Conservation (phyloP, 1,140 invertebrate species). For the Penaeus vannamei region DNA sequence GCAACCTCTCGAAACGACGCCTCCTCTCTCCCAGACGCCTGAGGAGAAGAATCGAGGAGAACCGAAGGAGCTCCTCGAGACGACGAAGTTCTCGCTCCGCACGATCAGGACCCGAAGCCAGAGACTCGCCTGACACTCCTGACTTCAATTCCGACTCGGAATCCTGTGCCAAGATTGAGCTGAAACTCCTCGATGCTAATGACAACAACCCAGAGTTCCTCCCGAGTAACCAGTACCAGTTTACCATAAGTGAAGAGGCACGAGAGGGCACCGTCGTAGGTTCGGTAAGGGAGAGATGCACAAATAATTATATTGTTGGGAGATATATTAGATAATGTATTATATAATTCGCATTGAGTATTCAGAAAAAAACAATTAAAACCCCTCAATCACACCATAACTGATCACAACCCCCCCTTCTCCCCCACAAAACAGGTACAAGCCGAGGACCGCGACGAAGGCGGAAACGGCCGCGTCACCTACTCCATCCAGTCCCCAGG, state of each 20-base stretch:
- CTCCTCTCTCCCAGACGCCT: too few species aligned
- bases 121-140: too few species aligned
- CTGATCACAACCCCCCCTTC: too few species aligned
- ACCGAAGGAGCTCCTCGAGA: too few species aligned
- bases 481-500: slow-evolving; percentile 78
- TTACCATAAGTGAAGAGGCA: slow-evolving; percentile 92
- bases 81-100: too few species aligned
- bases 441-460: slow-evolving; percentile 93
- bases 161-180: slow-evolving; percentile 68
- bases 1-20: too few species aligned
- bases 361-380: too few species aligned
- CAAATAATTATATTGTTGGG: neutral
- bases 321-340: neutral
- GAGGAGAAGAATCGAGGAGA: too few species aligned
- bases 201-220: slow-evolving; percentile 67
- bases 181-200: slow-evolving; percentile 66
- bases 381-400: too few species aligned
- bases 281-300: slow-evolving; percentile 35
- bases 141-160: too few species aligned
- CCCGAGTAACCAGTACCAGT: slow-evolving; percentile 89
- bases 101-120: too few species aligned
- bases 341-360: too few species aligned
- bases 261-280: slow-evolving; percentile 82
- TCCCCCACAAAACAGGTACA: slow-evolving; percentile 77
- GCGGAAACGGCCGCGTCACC: slow-evolving; percentile 84